A percentile compares a stretch with the other conserved stretches of the same genome.
These are phyloP conservation scores for Dufourea novaeangliae DNA, from an alignment of 1,140 invertebrate genomes.

Conservation along the genomic window DNA sequence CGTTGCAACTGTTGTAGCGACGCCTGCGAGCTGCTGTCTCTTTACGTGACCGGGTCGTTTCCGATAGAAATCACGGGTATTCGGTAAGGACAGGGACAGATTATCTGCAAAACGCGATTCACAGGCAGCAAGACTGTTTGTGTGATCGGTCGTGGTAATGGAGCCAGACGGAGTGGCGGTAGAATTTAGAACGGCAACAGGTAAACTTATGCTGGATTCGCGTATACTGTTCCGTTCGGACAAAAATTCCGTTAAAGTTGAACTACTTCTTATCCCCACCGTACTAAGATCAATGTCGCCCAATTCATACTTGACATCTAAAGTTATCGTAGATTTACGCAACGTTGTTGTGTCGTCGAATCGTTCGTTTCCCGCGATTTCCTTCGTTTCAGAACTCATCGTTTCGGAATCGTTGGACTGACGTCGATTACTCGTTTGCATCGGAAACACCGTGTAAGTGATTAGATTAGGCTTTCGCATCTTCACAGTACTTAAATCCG, in stretches of 20 bases:
- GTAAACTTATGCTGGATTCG: conserved; percentile 70
- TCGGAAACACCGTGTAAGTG: conserved; percentile 71
- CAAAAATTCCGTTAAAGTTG: conserved; percentile 42
- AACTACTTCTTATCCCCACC: conserved; percentile 43
- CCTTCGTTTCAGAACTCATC: not conserved
- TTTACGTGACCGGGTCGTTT: not conserved
- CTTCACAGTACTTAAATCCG: conserved; percentile 75
- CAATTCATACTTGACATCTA: conserved; percentile 73
- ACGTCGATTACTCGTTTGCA: conserved; percentile 27
- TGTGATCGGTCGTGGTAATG: not conserved
- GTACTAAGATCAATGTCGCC: conserved; percentile 59
- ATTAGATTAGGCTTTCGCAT: conserved; percentile 75
- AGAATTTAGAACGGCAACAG: conserved; percentile 13
- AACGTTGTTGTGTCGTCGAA: conserved; percentile 15
- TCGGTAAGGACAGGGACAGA: not conserved
- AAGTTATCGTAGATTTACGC: conserved; percentile 72
- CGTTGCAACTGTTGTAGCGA: not conserved
- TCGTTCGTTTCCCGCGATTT: conserved; percentile 9
- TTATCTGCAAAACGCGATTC: not conserved
- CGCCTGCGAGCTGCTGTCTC: not conserved
- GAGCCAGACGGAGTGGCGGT: too few species aligned
- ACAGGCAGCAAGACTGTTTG: not conserved
- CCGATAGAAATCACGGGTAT: not conserved
- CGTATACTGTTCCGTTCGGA: conserved; percentile 29
- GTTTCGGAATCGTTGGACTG: conserved; percentile 30